A percentile compares a stretch with the other conserved stretches of the same genome.
phyloP scores from a whole-genome alignment of 2,888 invertebrate species.

The Drosophila emarginata region DNA sequence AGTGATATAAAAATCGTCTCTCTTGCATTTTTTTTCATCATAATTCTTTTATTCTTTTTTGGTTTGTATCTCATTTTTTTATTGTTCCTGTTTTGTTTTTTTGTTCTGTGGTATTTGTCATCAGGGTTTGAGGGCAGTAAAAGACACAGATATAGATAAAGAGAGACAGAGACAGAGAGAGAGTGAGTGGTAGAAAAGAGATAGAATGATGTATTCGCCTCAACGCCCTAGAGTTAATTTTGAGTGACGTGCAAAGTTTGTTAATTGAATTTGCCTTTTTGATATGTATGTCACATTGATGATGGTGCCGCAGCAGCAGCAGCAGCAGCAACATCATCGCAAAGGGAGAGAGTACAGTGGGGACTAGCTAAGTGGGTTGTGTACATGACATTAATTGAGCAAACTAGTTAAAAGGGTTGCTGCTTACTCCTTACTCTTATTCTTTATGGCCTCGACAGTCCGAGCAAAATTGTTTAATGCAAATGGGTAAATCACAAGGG shows the following conservation, averaged over 20 bases:
- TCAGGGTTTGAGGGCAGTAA: constrained; percentile 19
- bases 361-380: constrained; percentile 74
- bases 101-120: constrained; percentile 62
- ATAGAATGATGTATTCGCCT: constrained; percentile 42
- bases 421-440: neutral
- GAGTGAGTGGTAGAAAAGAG: neutral
- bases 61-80: constrained; percentile 31
- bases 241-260: constrained; percentile 76
- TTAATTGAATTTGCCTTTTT: constrained; percentile 73
- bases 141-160: neutral
- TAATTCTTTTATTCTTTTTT: constrained; percentile 29
- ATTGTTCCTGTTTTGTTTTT: constrained; percentile 25
- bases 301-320: constrained; percentile 32
- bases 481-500: constrained; percentile 53
- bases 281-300: constrained; percentile 54
- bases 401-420: constrained; percentile 51
- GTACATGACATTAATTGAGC: constrained; percentile 77
- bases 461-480: constrained; percentile 59
- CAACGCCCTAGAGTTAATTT: constrained; percentile 70
- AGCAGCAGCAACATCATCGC: neutral
- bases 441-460: constrained; percentile 13
- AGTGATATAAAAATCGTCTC: constrained; percentile 68
- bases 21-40: constrained; percentile 35
- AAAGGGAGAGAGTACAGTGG: constrained; percentile 54
- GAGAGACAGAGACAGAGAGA: neutral